Evolutionary conservation across 2,797 vertebrate species (phyloP).

Genomic region (Neosalanx taihuensis): DNA sequence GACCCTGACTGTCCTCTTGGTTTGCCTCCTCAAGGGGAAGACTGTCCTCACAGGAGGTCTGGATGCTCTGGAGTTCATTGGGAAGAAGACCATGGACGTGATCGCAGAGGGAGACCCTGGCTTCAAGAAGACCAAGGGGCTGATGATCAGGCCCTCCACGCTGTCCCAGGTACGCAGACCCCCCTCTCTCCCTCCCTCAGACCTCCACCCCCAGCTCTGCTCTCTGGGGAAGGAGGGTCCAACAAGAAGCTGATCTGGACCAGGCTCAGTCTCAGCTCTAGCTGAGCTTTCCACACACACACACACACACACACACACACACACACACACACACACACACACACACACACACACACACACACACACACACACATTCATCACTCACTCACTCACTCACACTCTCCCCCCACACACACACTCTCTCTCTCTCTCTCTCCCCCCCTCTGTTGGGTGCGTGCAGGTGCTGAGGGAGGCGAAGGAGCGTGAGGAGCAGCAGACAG

Average conservation of each 20-base stretch:
- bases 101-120: conserved; percentile 97
- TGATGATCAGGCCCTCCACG: conserved; percentile 86
- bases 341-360: no score
- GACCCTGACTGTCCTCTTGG: no score
- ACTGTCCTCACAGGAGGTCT: conserved; percentile 88
- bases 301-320: no score
- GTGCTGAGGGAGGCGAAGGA: conserved; percentile 94
- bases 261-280: no score
- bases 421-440: no score
- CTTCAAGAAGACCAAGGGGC: conserved; percentile 92
- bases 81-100: conserved; percentile 99
- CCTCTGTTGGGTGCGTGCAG: conserved; percentile 58
- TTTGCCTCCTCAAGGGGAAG: conserved; percentile 76
- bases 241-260: no score
- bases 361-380: no score
- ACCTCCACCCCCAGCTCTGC: background rate
- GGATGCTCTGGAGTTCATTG: conserved; percentile 97
- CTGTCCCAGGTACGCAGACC: conserved; percentile 83
- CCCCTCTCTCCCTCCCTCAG: background rate
- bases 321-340: no score
- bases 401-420: no score
- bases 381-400: no score
- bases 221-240: no score
- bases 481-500: conserved; percentile 83
- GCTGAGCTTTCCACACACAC: no score